Evolutionary conservation across 2,113 vertebrate genomes (phyloP), one percentile per base, ranked within the genome.

Genomic region (Aldabrachelys gigantea): DNA sequence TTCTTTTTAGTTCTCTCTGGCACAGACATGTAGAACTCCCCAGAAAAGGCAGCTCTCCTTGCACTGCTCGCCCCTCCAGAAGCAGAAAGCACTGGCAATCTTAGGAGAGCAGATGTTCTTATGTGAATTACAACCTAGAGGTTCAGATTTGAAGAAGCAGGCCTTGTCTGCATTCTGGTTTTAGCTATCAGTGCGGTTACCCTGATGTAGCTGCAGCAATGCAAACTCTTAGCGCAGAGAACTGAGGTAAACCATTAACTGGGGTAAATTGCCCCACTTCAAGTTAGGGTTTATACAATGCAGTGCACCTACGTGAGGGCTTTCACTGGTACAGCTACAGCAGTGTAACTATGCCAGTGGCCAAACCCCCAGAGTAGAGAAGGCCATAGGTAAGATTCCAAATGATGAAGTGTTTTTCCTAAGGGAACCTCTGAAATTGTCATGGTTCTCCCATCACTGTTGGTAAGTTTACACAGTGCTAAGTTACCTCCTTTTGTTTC

Each of bases 271-370:
- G 4, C 8, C 6, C 5, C 3, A 0, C 4, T 76, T 57, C 80
- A 78, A 41, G 19, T 62, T 4, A 24, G 2, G 47, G 49, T 91
- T 52, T 0, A 5, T 3, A 8, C 14, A 29, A 21, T 27, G 41
- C 49, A 87, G 52, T 0, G 0, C 0, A 0, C 17, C 54, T 81
- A 25, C 0, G 2, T n/a, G n/a, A 62, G 81, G 21, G 22, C 24
- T 44, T 47, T 27, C 41, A 47, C 22, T 25, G 22, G 6, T 29
- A 78, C 41, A 78, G 41, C 41, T 29, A 44, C 75, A 78, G 8
- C n/a, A 72, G n/a, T 72, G 65, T 22, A 72, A n/a, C 17, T n/a
- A 47, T 78, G 75, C 75, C 75, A 12, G 24, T 47, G 41, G 38
- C 22, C 41, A 29, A 41, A 78, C 13, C 41, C 6, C 72, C 41